phyloP scores from a whole-genome alignment of 1,140 invertebrate species.

The Contarinia nasturtii region DNA sequence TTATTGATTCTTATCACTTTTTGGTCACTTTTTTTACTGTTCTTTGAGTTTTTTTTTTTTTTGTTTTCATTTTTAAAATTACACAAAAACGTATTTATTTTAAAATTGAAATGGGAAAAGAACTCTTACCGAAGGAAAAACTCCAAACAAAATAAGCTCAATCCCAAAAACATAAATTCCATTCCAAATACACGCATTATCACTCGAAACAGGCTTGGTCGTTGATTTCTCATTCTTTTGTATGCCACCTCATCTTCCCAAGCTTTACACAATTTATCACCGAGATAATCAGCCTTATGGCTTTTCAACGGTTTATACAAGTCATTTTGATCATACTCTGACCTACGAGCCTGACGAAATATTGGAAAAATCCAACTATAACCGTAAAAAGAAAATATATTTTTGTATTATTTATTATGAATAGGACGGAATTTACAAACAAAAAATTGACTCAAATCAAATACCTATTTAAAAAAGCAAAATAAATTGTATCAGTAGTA shows the following conservation, averaged over 20 bases:
- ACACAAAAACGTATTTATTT: too few relatives aligned
- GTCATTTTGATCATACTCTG: slow-evolving; percentile 27
- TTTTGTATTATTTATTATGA: too few relatives aligned
- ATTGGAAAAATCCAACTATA: slow-evolving; percentile 22
- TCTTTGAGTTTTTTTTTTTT: too few relatives aligned
- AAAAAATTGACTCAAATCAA: too few relatives aligned
- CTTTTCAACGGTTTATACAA: slow-evolving; percentile 27
- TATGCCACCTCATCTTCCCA: slow-evolving; percentile 17
- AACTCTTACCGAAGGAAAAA: slow-evolving; percentile 21
- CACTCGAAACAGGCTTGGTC: slow-evolving; percentile 22
- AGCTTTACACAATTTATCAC: slow-evolving; percentile 22
- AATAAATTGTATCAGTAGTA: too few relatives aligned
- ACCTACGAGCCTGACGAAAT: slow-evolving; percentile 23
- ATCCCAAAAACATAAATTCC: slow-evolving; percentile 18
- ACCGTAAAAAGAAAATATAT: slow-evolving; percentile 6
- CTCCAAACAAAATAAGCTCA: slow-evolving; percentile 19
- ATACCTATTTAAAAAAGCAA: too few relatives aligned
- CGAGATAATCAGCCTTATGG: slow-evolving; percentile 26
- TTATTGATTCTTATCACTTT: too few relatives aligned
- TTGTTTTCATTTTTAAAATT: too few relatives aligned
- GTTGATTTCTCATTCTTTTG: slow-evolving; percentile 10
- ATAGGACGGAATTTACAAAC: too few relatives aligned
- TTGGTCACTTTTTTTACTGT: too few relatives aligned
- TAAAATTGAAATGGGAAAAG: too few relatives aligned
- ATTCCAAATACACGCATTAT: slow-evolving; percentile 20